Evolutionary conservation across 2,797 vertebrate genomes (phyloP).

Genomic region (Alosa sapidissima): DNA sequence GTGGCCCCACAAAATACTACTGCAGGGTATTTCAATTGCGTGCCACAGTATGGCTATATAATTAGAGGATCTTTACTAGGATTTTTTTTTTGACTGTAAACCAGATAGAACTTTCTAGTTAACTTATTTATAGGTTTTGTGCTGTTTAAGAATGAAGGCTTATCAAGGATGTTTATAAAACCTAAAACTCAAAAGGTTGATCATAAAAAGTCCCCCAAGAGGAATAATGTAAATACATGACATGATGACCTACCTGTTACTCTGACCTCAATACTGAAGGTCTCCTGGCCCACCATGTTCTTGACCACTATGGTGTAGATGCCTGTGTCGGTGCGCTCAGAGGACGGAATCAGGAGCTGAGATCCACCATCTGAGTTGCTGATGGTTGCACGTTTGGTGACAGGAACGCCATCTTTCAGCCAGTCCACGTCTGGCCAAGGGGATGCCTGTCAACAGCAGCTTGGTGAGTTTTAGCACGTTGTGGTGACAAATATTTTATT

Average conservation of each 20-base stretch:
- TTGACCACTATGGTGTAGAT: conserved; percentile 77
- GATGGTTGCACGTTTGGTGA: conserved; percentile 67
- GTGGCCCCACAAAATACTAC: background rate
- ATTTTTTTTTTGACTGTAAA: background rate
- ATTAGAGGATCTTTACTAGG: background rate
- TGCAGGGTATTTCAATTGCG: background rate
- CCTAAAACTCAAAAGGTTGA: background rate
- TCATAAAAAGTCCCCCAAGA: background rate
- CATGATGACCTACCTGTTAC: conserved; percentile 69
- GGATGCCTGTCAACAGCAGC: conserved; percentile 71
- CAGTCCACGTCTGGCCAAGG: conserved; percentile 77
- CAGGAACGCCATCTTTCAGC: conserved; percentile 81
- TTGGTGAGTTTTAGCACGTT: background rate
- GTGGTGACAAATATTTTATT: background rate
- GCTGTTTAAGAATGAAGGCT: background rate
- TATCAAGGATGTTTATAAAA: background rate
- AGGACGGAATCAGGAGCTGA: conserved; percentile 78
- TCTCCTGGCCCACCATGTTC: conserved; percentile 70
- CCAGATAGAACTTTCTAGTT: background rate
- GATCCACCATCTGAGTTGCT: conserved; percentile 70
- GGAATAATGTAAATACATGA: background rate
- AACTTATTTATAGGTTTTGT: background rate
- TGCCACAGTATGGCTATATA: background rate
- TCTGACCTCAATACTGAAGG: conserved; percentile 75
- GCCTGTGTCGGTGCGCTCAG: conserved; percentile 76